Base-by-base conservation (phyloP, 2,797 vertebrate species). In the Myripristis murdjan region DNA sequence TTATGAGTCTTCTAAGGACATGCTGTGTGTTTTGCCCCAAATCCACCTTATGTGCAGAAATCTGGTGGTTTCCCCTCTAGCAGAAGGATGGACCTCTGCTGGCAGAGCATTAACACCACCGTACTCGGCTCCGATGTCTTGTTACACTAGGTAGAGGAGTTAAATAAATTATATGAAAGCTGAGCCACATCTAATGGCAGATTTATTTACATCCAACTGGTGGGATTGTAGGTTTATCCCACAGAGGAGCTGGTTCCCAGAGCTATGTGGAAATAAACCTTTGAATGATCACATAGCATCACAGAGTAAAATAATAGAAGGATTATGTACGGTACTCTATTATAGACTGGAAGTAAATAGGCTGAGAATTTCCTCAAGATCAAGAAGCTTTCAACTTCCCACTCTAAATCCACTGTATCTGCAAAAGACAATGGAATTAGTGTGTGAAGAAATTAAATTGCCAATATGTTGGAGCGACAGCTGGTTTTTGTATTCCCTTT, bases 391-490 rank as follows among this genome's bases (percentile, higher is more conserved):
- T 64, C 46, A n/a, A 7, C 49, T 68, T 57, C 66, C 66, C 73
- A 70, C 70, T 73, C 28, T 4, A 49, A 75, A 67, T 44, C 66
- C 64, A 58, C 68, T 60, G 35, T 15, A 70, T 56, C 52, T 9
- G 60, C 52, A 51, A 46, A 64, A 77, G 48, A 89, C 80, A 84
- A 78, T 61, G 43, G 64, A 71, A 75, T 85, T 70, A 85, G 41
- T 26, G 61, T 43, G 62, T 62, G 76, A 64, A 64, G 58, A 77
- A 75, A 80, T 20, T 41, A 86, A 53, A 73, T 7, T 46, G 57
- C 72, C 74, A 66, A 72, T 46, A 60, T 75, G 51, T 24, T 0
- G 23, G 67, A 57, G 70, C 23, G 16, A 74, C 72, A 69, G 73
- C 62, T 67, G 63, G 58, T 79, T 75, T 66, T 59, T 64, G 20